These are phyloP conservation scores for Xenus cinereus DNA, from an alignment of 2,113 vertebrate species.

Conservation along the genomic window DNA sequence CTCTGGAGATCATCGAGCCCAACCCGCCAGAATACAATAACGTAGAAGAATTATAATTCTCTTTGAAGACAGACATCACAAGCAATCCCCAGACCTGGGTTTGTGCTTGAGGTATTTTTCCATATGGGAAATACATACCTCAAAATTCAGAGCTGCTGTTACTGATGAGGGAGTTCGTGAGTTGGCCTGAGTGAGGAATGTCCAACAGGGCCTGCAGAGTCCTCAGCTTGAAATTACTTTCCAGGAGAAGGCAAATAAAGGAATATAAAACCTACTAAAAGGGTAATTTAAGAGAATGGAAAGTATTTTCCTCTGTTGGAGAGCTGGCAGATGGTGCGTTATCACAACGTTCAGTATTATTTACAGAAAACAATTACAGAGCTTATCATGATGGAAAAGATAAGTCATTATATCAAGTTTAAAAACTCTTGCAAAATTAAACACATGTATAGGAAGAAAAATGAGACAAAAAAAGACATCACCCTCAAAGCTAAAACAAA, in stretches of 20 bases:
- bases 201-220: not conserved
- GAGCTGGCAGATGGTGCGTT: not conserved
- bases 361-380: constrained; percentile 28
- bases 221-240: not conserved
- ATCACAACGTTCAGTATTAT: not conserved
- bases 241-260: not conserved
- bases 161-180: not conserved
- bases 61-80: not conserved
- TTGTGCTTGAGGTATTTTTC: not conserved
- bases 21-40: not conserved
- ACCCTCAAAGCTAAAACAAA: not conserved
- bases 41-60: not conserved
- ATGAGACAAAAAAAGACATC: not conserved
- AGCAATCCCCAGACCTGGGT: not conserved
- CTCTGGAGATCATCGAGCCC: too few relatives aligned
- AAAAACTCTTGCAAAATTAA: not conserved
- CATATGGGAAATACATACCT: not conserved
- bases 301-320: not conserved
- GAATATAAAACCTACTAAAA: not conserved
- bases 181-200: not conserved
- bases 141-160: not conserved
- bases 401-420: not conserved
- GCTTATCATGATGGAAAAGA: not conserved
- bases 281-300: not conserved
- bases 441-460: not conserved